Base-by-base conservation (phyloP, 37 sponge, comb jelly and placozoan genomes). In the Geodia barretti region DNA sequence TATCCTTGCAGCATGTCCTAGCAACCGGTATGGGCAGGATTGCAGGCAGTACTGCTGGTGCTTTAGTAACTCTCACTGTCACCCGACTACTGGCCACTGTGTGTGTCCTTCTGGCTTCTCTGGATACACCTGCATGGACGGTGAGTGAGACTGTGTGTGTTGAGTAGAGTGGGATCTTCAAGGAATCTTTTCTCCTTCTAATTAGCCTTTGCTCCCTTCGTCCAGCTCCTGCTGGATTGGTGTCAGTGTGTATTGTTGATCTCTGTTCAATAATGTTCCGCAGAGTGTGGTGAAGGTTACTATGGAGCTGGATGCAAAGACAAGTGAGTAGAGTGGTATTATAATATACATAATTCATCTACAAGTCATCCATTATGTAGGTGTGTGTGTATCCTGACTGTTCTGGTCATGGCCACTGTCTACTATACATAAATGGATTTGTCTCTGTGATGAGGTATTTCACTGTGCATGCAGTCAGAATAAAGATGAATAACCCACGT, bases 31-130 rank as follows among this genome's bases (percentile, higher is more conserved):
- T 84, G 95, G 95, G 0, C 58, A 68, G 25, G 68, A 77, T 63
- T 94, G 95, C 63, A 40, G 47, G 70, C 60, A 33, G 28, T 21
- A 41, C 29, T 94, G 91, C 72, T 84, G 61, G 47, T 84, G 84
- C 26, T 76, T 29, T 40, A 82, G 82, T 19, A 77, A 74, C 33
- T 79, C 88, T 43, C 54, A 41, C 20, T 93, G 94, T 75, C 41
- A 93, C 62, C 69, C 66, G 1, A 68, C 72, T n/a, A 89, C 80
- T 38, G 94, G 94, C n/a, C 65, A 30, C 1, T 94, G 90, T 47
- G 28, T 67, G 7, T 90, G 94, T 65, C 72, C 66, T 9, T 81
- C 87, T 26, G 90, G 90, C 19, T 83, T 72, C 64, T 62, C 7
- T 8, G 90, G 90, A n/a, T 76, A 58, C 43, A 34, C 76, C 25